Evolutionary conservation across 2,797 vertebrate genomes (phyloP).

Genomic region (Mus spretus): DNA sequence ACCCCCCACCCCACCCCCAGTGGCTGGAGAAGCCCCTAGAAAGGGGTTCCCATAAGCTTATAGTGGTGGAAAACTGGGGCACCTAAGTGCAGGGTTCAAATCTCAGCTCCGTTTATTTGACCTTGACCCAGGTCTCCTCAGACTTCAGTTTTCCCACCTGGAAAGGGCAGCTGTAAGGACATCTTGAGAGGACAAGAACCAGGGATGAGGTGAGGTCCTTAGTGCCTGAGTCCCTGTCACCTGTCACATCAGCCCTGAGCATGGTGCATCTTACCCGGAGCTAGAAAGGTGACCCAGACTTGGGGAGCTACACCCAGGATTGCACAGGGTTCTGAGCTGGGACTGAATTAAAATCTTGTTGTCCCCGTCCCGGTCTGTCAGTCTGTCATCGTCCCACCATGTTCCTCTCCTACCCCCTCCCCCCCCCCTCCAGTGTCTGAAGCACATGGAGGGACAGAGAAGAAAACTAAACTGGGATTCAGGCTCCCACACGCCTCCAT

Average conservation of each 20-base stretch:
- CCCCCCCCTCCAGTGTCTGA: too few species aligned
- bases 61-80: neutral
- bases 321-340: accelerated
- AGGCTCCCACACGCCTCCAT: neutral
- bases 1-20: too few species aligned
- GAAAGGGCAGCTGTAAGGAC: neutral
- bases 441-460: accelerated
- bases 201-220: neutral
- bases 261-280: neutral
- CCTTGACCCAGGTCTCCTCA: neutral
- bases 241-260: neutral
- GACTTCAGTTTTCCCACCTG: neutral
- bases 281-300: neutral
- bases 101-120: neutral
- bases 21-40: neutral
- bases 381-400: neutral
- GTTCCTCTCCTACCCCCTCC: accelerated
- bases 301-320: accelerated
- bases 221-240: neutral
- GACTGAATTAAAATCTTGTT: too few species aligned
- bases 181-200: neutral
- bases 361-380: neutral
- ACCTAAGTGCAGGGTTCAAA: neutral
- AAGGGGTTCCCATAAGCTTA: neutral
- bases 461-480: neutral